Evolutionary conservation across 2,113 vertebrate genomes (phyloP).

Genomic region (Pardalotus punctatus): DNA sequence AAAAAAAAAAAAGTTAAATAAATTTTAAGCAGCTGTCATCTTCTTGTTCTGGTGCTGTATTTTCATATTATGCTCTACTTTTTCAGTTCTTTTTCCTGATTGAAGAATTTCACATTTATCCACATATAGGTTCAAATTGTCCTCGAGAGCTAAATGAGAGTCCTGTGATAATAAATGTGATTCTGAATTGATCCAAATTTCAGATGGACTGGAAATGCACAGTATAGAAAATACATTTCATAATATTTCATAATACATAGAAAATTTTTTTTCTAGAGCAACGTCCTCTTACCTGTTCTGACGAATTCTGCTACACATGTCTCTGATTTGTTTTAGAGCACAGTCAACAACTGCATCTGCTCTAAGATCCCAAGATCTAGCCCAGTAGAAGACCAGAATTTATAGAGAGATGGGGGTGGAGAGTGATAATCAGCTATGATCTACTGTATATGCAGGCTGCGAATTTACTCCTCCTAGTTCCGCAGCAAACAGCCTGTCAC

Average conservation of each 20-base stretch:
- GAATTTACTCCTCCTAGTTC: background rate
- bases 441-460: background rate
- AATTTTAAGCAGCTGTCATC: background rate
- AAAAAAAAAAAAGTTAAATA: background rate
- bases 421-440: background rate
- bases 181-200: background rate
- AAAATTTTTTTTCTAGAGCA: background rate
- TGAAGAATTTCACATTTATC: background rate
- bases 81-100: background rate
- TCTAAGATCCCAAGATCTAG: background rate
- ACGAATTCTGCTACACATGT: background rate
- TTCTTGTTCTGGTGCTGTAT: background rate
- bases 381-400: background rate
- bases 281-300: background rate
- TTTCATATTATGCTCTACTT: background rate
- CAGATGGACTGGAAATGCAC: background rate
- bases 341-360: background rate
- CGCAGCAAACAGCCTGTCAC: background rate
- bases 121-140: background rate
- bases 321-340: background rate
- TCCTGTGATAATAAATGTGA: background rate
- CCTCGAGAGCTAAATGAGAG: background rate
- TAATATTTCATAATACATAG: accelerated
- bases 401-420: background rate
- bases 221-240: background rate